Percentiles rank a stretch among this genome's conserved stretches.
Conservation (phyloP, 2,888 invertebrate genomes). For the Andrena haemorrhoa region DNA sequence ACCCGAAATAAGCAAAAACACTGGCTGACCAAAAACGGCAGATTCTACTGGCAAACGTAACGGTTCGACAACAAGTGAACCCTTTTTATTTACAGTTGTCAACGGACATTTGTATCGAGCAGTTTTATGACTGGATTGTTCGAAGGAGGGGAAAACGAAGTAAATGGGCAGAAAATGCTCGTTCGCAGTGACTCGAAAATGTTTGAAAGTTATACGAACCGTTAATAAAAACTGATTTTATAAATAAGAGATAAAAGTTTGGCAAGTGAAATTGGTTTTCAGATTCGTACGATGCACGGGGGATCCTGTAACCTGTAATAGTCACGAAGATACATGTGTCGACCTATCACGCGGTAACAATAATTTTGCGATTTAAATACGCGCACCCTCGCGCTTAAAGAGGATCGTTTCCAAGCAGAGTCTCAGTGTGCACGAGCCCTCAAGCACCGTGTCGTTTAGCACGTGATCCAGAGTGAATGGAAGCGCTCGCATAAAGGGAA, state of each 20-base stretch:
- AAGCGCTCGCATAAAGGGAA: slow-evolving; percentile 36
- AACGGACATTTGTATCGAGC: too few relatives aligned
- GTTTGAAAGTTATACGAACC: too few relatives aligned
- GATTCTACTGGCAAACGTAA: too few relatives aligned
- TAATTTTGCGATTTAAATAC: slow-evolving; percentile 38
- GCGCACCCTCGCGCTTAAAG: slow-evolving; percentile 34
- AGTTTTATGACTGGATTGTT: too few relatives aligned
- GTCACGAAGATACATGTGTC: background rate
- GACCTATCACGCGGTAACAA: slow-evolving; percentile 7
- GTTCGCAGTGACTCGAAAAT: too few relatives aligned
- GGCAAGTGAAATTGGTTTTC: background rate
- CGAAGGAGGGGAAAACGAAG: too few relatives aligned
- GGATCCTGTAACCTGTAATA: slow-evolving; percentile 5
- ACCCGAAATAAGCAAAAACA: too few relatives aligned
- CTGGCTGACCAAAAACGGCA: too few relatives aligned
- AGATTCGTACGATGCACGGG: background rate
- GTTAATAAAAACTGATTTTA: too few relatives aligned
- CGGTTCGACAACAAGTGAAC: too few relatives aligned
- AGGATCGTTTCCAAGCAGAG: slow-evolving; percentile 30
- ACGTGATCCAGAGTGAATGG: slow-evolving; percentile 47
- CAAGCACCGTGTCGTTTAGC: slow-evolving; percentile 44
- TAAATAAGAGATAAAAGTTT: background rate
- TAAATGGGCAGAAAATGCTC: too few relatives aligned
- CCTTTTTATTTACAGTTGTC: too few relatives aligned
- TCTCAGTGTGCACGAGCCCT: slow-evolving; percentile 24